Conservation (phyloP, 2,888 invertebrate species). For the Lingula anatina region DNA sequence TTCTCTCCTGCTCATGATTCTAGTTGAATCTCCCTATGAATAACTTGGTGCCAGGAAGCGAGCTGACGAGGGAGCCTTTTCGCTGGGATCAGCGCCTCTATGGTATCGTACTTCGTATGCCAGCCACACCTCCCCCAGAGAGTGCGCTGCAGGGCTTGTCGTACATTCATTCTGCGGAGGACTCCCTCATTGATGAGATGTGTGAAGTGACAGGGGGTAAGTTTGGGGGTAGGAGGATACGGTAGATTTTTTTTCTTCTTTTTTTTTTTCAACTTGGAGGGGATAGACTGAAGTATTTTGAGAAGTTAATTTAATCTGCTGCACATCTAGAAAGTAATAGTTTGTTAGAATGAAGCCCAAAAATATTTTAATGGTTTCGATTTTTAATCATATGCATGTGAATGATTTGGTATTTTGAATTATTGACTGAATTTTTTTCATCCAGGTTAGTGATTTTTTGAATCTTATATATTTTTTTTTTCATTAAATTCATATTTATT, state of each 20-base stretch:
- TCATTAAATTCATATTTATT: background rate
- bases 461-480: slow-evolving; percentile 1
- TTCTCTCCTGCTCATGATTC: too few species aligned
- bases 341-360: too few species aligned
- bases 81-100: slow-evolving; percentile 99
- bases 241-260: too few species aligned
- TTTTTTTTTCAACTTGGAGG: too few species aligned
- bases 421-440: background rate
- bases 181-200: slow-evolving; percentile 94
- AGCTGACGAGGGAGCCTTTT: slow-evolving; percentile 97
- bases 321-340: too few species aligned
- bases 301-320: too few species aligned
- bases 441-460: background rate
- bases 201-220: slow-evolving; percentile 96
- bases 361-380: too few species aligned
- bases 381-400: too few species aligned
- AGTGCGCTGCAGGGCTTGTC: slow-evolving; percentile 58
- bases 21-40: slow-evolving; percentile 88
- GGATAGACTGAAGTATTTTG: too few species aligned
- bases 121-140: slow-evolving; percentile 74
- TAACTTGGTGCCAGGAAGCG: slow-evolving; percentile 87
- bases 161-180: slow-evolving; percentile 80
- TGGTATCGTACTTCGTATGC: slow-evolving; percentile 84
- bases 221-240: too few species aligned
- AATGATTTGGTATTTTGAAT: too few species aligned